Evolutionary conservation across 1,140 invertebrate genomes (phyloP).

Genomic region (Zophobas atratus): DNA sequence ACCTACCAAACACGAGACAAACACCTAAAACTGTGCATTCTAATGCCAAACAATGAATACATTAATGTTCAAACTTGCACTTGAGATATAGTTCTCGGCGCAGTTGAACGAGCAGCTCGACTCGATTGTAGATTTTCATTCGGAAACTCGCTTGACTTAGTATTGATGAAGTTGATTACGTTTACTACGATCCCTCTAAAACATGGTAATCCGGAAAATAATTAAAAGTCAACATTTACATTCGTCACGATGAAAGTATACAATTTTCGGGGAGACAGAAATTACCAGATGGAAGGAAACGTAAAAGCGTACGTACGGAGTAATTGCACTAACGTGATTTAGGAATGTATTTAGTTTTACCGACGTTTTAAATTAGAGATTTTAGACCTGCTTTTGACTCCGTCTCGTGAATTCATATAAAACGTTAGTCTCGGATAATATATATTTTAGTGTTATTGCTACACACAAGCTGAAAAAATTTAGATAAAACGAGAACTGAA

Average conservation of each 20-base stretch:
- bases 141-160: no score
- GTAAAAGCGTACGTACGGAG: not conserved
- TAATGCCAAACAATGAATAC: slow-evolving; percentile 25
- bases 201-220: slow-evolving; percentile 3
- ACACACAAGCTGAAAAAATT: no score
- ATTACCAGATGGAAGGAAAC: slow-evolving; percentile 1
- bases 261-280: slow-evolving; percentile 6
- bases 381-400: no score
- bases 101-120: no score
- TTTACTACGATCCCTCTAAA: not conserved
- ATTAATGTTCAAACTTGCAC: slow-evolving; percentile 14
- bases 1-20: not conserved
- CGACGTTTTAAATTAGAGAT: no score
- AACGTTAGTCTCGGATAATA: no score
- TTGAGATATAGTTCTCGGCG: not conserved
- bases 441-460: no score
- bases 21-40: slow-evolving; percentile 15
- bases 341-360: no score
- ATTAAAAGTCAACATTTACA: slow-evolving; percentile 13
- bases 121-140: no score
- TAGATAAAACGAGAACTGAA: no score
- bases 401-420: no score
- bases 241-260: not conserved
- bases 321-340: no score
- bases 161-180: not conserved